Conservation (phyloP, 2,797 vertebrate genomes). For the Semotilus atromaculatus region DNA sequence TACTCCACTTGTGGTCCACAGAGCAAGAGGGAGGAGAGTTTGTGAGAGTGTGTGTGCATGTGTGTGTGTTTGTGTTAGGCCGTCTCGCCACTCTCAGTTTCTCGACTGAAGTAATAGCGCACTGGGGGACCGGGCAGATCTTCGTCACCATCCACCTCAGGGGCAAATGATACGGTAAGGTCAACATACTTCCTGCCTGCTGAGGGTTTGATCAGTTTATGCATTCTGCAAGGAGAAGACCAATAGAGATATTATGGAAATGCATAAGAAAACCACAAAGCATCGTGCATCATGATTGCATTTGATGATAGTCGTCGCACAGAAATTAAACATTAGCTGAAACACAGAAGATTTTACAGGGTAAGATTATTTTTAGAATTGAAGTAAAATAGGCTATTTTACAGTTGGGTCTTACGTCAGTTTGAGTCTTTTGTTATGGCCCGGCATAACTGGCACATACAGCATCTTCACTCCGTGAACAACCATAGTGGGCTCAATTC, state of each 20-base stretch:
- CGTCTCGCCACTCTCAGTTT: slow-evolving; percentile 64
- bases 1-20: slow-evolving; percentile 60
- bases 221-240: slow-evolving; percentile 83
- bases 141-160: slow-evolving; percentile 91
- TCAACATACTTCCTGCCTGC: slow-evolving; percentile 92
- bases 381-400: background rate
- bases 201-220: slow-evolving; percentile 95
- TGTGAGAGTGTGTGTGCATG: slow-evolving; percentile 50
- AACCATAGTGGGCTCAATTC: slow-evolving; percentile 98
- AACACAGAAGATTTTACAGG: background rate
- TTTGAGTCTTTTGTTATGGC: slow-evolving; percentile 95
- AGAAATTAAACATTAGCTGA: background rate
- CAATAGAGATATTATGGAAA: background rate
- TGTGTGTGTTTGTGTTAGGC: slow-evolving; percentile 56
- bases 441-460: slow-evolving; percentile 97
- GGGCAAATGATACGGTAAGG: slow-evolving; percentile 95
- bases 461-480: slow-evolving; percentile 99
- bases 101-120: slow-evolving; percentile 90
- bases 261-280: background rate
- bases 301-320: background rate
- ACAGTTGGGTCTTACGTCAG: slow-evolving; percentile 84
- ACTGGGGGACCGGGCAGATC: slow-evolving; percentile 95
- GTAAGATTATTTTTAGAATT: background rate
- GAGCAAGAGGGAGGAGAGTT: slow-evolving; percentile 41
- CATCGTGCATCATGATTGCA: background rate